Base-by-base conservation (phyloP, 2,797 vertebrate species). In the Betta splendens region DNA sequence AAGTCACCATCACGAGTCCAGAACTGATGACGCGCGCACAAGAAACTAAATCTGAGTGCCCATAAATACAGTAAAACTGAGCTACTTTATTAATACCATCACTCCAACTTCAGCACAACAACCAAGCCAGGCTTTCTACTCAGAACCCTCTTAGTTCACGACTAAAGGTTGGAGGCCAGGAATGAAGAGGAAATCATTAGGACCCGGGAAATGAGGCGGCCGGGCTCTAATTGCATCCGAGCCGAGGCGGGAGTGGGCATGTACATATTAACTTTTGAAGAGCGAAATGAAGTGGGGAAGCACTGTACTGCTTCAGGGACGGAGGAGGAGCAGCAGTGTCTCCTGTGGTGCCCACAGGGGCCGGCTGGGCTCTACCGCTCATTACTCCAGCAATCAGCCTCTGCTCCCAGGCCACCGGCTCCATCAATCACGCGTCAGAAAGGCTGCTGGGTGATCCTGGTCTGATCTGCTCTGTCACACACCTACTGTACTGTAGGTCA, bases 341-440 rank as follows among this genome's bases (percentile, higher is more conserved):
- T 69, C 60, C 54, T 59, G 51, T 9, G 25, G 22, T 74, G 64
- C 70, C 77, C 10, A 7, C 31, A 38, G 78, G 63, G 62, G n/a
- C n/a, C 44, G 10, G 18, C 60, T 26, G 70, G 57, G 73, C 55
- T 57, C 67, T 62, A 16, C 69, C 60, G 65, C 72, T 84, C 81
- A 79, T 86, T 81, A 83, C 69, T 68, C 44, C 80, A 79, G 79
- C 77, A 65, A 78, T 84, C 82, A 75, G 63, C 73, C 29, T 16
- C 28, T 25, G 15, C 32, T 75, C 75, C 57, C 63, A n/a, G n/a
- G 66, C 23, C 54, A 20, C 52, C 8, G 0, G 43, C 59, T 75
- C 65, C 1, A 56, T 72, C 70, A 61, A 67, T 50, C 46, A 23
- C n/a, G 60, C 13, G 28, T 33, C 25, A 28, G 13, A 47, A 50